Conservation (phyloP, 2,113 vertebrate species). For the Trochalopteron elliotii region DNA sequence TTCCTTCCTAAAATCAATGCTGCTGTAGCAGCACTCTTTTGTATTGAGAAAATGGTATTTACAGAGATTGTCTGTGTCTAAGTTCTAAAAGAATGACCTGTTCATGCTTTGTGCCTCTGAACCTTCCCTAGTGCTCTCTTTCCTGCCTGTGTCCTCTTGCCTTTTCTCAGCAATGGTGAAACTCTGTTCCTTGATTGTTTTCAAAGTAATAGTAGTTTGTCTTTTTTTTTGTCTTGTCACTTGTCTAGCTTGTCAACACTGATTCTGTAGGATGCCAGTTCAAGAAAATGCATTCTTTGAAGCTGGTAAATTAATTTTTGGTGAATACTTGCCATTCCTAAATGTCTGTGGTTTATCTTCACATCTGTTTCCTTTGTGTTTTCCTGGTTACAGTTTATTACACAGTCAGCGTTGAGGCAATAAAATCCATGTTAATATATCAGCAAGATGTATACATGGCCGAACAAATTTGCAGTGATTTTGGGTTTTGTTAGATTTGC, state of each 20-base stretch:
- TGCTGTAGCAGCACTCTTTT: neutral
- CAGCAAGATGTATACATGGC: neutral
- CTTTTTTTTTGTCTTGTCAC: neutral
- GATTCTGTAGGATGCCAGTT: neutral
- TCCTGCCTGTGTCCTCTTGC: neutral
- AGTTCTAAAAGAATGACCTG: neutral
- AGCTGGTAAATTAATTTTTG: neutral
- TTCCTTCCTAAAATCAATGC: neutral
- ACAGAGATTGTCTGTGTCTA: neutral
- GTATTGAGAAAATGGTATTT: neutral
- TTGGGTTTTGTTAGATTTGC: neutral
- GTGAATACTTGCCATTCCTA: neutral
- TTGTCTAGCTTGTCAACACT: neutral
- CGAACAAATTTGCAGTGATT: neutral
- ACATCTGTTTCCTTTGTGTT: neutral
- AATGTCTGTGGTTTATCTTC: neutral
- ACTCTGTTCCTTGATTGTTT: neutral
- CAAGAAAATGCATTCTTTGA: neutral
- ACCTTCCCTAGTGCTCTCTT: neutral
- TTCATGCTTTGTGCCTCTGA: neutral
- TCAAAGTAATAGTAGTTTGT: neutral
- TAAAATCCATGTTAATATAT: neutral
- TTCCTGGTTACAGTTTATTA: neutral
- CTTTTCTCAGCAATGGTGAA: neutral
- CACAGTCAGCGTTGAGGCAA: neutral